These are phyloP conservation scores for Eulacestoma nigropectus DNA, from an alignment of 2,113 vertebrate genomes.

Conservation along the genomic window DNA sequence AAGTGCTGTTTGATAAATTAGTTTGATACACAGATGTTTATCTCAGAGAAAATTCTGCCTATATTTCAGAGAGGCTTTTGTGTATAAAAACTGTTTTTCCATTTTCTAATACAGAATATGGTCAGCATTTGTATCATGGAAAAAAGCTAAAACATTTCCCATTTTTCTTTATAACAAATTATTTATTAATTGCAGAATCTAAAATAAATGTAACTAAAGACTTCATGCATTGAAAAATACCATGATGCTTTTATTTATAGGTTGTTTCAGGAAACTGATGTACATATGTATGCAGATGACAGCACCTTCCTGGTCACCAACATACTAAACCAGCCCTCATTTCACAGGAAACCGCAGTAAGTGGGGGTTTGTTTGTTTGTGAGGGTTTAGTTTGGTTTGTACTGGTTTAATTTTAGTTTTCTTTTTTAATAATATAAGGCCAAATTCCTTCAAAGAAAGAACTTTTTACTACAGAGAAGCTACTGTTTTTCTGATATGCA, in stretches of 20 bases:
- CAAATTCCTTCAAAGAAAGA: not conserved
- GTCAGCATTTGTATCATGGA: not conserved
- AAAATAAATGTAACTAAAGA: not conserved
- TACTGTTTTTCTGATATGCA: not conserved
- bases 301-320: not conserved
- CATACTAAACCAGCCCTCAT: not conserved
- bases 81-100: not conserved
- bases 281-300: not conserved
- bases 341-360: not conserved
- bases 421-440: not conserved
- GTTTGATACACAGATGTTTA: not conserved
- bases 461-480: not conserved
- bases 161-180: not conserved
- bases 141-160: not conserved
- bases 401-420: not conserved
- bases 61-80: not conserved
- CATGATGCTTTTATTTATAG: not conserved
- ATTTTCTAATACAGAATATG: not conserved
- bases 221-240: not conserved
- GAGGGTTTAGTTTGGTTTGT: not conserved
- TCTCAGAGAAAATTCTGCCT: not conserved
- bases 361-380: not conserved
- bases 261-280: not conserved
- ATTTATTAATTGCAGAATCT: not conserved
- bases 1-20: slow-evolving; percentile 2